These are phyloP conservation scores for Gonatopus flavifemur DNA, from an alignment of 1,140 invertebrate genomes.

Conservation along the genomic window DNA sequence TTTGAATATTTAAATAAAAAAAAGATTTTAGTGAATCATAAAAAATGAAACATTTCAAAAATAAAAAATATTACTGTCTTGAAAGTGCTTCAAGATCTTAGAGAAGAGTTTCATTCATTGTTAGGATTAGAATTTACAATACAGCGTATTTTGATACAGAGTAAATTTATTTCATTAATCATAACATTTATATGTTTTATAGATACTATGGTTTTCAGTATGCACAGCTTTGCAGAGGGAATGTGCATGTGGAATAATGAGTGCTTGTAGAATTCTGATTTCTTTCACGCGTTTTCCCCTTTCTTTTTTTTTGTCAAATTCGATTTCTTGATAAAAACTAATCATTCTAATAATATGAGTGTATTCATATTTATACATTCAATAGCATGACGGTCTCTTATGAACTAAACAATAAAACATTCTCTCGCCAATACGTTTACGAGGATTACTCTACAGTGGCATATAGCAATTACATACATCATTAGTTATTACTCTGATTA, in stretches of 20 bases:
- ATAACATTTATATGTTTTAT: slow-evolving; percentile 37
- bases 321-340: slow-evolving; percentile 15
- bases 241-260: slow-evolving; percentile 31
- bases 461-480: slow-evolving; percentile 6
- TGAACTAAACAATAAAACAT: slow-evolving; percentile 10
- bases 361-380: slow-evolving; percentile 16
- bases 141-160: neutral
- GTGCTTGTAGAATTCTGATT: slow-evolving; percentile 23
- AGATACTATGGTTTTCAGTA: slow-evolving; percentile 31
- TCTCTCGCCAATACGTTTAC: slow-evolving; percentile 5
- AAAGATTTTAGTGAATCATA: too few relatives aligned
- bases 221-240: slow-evolving; percentile 28
- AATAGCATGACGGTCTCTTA: slow-evolving; percentile 8
- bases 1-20: too few relatives aligned
- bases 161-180: slow-evolving; percentile 31
- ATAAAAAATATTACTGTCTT: too few relatives aligned
- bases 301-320: slow-evolving; percentile 9
- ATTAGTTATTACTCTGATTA: too few relatives aligned
- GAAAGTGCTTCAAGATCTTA: too few relatives aligned
- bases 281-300: slow-evolving; percentile 4
- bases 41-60: too few relatives aligned
- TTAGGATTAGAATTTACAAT: too few relatives aligned
- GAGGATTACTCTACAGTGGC: slow-evolving; percentile 8
- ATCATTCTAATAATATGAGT: slow-evolving; percentile 15
- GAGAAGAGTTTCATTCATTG: too few relatives aligned